A percentile compares a stretch with the other conserved stretches of the same genome.
Evolutionary conservation across 2,113 vertebrate species (phyloP).

Genomic region (Mohoua ochrocephala): DNA sequence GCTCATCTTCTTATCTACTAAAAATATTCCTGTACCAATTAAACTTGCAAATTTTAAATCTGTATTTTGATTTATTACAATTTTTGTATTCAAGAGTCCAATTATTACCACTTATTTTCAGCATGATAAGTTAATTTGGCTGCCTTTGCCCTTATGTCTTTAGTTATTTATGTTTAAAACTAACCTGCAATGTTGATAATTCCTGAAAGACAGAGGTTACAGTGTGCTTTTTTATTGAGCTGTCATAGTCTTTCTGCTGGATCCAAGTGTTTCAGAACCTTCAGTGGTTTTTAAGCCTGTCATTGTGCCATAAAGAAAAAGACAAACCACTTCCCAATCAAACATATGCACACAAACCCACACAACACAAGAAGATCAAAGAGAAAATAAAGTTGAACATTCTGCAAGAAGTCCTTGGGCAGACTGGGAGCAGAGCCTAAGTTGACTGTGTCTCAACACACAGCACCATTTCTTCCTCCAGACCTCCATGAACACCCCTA

Average conservation of each 20-base stretch:
- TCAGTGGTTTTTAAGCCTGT: not conserved
- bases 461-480: not conserved
- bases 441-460: not conserved
- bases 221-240: not conserved
- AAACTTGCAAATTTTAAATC: constrained; percentile 15
- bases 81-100: not conserved
- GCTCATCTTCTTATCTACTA: not conserved
- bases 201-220: not conserved
- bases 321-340: not conserved
- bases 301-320: not conserved
- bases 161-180: not conserved
- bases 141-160: not conserved
- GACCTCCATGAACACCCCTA: not conserved
- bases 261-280: not conserved
- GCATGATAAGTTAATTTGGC: not conserved
- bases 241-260: not conserved
- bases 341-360: not conserved
- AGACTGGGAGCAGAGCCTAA: not conserved
- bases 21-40: not conserved
- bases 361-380: not conserved
- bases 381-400: not conserved
- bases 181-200: not conserved
- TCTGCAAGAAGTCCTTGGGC: not conserved
- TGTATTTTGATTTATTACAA: constrained; percentile 3
- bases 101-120: not conserved